These are phyloP conservation scores for Tragelaphus buxtoni DNA, from an alignment of 2,113 vertebrate species.

Conservation along the genomic window DNA sequence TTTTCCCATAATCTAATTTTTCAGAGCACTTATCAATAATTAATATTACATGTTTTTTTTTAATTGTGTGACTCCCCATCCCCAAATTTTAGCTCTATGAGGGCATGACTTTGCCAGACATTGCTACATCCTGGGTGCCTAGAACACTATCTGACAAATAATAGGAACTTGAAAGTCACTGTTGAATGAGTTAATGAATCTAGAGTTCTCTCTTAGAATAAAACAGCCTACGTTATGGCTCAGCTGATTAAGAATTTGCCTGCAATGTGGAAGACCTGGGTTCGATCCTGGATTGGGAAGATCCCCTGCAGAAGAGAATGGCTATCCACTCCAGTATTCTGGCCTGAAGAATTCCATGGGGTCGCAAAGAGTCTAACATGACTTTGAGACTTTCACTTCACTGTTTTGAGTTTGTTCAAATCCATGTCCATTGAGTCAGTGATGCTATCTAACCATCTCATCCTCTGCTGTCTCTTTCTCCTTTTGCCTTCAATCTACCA, in stretches of 20 bases:
- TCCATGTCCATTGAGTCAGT: background rate
- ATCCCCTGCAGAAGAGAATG: background rate
- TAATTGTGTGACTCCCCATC: background rate
- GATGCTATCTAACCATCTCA: background rate
- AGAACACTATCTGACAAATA: background rate
- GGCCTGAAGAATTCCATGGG: background rate
- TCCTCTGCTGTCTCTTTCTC: background rate
- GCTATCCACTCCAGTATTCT: background rate
- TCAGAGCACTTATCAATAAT: background rate
- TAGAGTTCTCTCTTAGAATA: background rate
- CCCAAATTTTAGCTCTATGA: background rate
- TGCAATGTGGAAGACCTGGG: background rate
- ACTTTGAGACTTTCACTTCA: background rate
- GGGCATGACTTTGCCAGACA: background rate
- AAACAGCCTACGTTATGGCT: background rate
- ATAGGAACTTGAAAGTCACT: background rate
- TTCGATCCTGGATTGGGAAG: background rate
- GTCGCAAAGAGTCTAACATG: background rate
- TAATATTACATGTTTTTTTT: background rate
- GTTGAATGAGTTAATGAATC: background rate
- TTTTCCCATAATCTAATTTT: background rate
- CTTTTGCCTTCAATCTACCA: background rate
- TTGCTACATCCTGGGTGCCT: background rate
- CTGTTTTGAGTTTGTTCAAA: background rate
- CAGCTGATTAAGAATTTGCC: background rate